Base-by-base conservation (phyloP, 2,888 invertebrate genomes). In the Drosophila tripunctata region DNA sequence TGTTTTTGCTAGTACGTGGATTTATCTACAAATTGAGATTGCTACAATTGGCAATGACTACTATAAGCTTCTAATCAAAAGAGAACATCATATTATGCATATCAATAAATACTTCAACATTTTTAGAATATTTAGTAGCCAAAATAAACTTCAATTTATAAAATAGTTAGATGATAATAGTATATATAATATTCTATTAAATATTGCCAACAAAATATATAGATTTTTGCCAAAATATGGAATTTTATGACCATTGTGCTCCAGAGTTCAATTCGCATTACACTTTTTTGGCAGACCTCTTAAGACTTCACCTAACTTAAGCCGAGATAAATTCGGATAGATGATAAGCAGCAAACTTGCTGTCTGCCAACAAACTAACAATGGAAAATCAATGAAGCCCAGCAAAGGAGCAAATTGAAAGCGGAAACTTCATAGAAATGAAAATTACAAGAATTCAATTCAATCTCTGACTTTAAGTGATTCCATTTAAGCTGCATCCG, bases 311-410 rank as follows among this genome's bases (percentile, higher is more conserved):
- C 8, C 24, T 17, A 8, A 15, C 2, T n/a, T n/a, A 22, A 48
- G 6, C 22, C n/a, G 6, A 33, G 6, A 17, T 15, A 4, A 33
- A 33, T 14, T 6, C 21, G 31, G 33, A 1, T 6, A 6, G 14
- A 3, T 47, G 10, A 14, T 15, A 8, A 15, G 35, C n/a, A 15
- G 35, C n/a, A 15, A 6, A 24, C 27, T 43, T 43, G 10, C 0
- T 43, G 24, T 10, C 43, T 43, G 19, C 27, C 50, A 31, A 47
- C 48, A 31, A 31, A 40, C 48, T 48, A 17, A 48, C 48, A 56
- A 77, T 69, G 41, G 50, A 57, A 58, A 80, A 54, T 70, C 65
- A 67, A 73, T 80, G 80, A 60, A 47, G 57, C 67, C 63, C 40
- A 54, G 40, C 19, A 31, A 36, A 44, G 52, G 48, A 44, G 24